Percentiles rank a stretch among this genome's conserved stretches.
These are phyloP conservation scores for Psammodynastes pulverulentus DNA, from an alignment of 2,113 vertebrate species.

Conservation along the genomic window DNA sequence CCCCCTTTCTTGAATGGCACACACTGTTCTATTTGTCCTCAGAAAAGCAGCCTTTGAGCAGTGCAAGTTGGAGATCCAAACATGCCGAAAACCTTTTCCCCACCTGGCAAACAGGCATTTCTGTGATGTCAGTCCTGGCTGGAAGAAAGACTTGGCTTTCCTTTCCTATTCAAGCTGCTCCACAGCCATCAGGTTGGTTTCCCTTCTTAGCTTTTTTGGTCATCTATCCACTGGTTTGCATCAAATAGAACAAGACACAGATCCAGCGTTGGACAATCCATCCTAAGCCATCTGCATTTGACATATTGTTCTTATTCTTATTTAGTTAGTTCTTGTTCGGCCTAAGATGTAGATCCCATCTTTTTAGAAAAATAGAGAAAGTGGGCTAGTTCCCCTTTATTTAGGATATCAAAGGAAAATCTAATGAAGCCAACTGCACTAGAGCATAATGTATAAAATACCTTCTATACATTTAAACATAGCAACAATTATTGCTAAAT, in stretches of 20 bases:
- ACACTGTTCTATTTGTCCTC: not conserved
- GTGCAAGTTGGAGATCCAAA: not conserved
- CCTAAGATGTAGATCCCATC: not conserved
- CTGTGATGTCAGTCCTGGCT: not conserved
- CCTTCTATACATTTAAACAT: not conserved
- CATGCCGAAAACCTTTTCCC: not conserved
- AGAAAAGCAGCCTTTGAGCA: not conserved
- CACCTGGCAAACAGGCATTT: not conserved
- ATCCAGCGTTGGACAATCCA: not conserved
- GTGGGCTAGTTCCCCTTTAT: not conserved
- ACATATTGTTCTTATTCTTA: not conserved
- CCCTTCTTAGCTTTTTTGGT: not conserved
- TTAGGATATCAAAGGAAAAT: not conserved
- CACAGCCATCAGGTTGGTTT: not conserved
- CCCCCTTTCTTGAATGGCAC: not conserved
- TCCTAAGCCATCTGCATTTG: not conserved
- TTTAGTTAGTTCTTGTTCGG: not conserved
- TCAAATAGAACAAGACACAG: not conserved
- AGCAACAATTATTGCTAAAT: not conserved
- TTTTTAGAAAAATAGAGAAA: not conserved
- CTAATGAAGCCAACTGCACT: not conserved
- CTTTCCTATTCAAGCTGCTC: not conserved
- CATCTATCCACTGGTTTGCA: not conserved
- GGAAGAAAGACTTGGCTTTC: not conserved
- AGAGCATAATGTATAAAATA: not conserved